Evolutionary conservation across 1,140 invertebrate genomes (phyloP).

Genomic region (Euwallacea similis): DNA sequence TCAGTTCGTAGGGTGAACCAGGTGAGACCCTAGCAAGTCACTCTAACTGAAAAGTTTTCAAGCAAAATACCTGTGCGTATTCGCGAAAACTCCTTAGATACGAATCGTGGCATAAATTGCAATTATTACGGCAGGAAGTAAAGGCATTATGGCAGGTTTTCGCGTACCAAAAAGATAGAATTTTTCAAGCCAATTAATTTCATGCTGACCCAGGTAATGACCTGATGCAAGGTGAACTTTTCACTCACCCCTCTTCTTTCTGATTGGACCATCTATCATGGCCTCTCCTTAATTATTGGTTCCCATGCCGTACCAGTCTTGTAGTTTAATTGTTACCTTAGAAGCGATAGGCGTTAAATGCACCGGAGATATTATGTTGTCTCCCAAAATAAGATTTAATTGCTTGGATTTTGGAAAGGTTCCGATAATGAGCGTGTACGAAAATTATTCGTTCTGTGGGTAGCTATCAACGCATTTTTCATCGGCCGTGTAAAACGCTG

Average conservation of each 20-base stretch:
- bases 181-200: slow-evolving; percentile 39
- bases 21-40: no score
- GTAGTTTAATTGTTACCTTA: slow-evolving; percentile 52
- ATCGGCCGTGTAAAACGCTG: no score
- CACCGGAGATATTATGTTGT: slow-evolving; percentile 1
- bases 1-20: no score
- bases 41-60: slow-evolving; percentile 10
- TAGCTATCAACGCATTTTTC: no score
- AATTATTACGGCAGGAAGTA: background rate
- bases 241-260: slow-evolving; percentile 13
- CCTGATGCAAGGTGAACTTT: slow-evolving; percentile 40
- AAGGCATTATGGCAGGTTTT: background rate
- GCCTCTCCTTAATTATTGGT: slow-evolving; percentile 22
- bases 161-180: slow-evolving; percentile 15
- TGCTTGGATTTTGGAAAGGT: background rate
- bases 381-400: slow-evolving; percentile 2
- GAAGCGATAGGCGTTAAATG: slow-evolving; percentile 36
- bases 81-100: no score
- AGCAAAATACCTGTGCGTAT: slow-evolving; percentile 4
- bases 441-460: no score
- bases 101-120: background rate
- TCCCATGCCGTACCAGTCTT: slow-evolving; percentile 42
- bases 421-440: no score
- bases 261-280: slow-evolving; percentile 26
- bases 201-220: slow-evolving; percentile 45